Percentiles rank a stretch among this genome's conserved stretches.
These are phyloP conservation scores for Pyrochroa serraticornis DNA, from an alignment of 2,888 invertebrate genomes.

Conservation along the genomic window DNA sequence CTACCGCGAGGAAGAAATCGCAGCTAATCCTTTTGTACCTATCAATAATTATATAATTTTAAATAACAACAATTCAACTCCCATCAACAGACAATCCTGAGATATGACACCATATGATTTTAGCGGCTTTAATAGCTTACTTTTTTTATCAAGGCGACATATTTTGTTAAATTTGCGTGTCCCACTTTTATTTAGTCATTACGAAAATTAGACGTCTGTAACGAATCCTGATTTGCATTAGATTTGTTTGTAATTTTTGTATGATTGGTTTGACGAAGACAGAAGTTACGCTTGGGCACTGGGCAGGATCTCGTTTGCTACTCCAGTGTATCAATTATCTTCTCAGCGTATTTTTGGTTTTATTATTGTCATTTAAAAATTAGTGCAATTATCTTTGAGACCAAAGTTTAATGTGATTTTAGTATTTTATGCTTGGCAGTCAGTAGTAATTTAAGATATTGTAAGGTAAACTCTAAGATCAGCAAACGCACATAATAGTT, in stretches of 20 bases:
- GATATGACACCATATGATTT: slow-evolving; percentile 25
- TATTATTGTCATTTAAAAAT: slow-evolving; percentile 25
- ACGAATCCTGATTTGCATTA: neutral
- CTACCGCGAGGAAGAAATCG: slow-evolving; percentile 33
- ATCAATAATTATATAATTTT: slow-evolving; percentile 46
- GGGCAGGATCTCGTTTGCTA: too few relatives aligned
- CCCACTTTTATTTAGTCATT: neutral
- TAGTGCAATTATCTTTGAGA: slow-evolving; percentile 47
- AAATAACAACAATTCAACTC: slow-evolving; percentile 39
- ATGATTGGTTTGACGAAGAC: slow-evolving; percentile 1
- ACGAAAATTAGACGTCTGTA: neutral
- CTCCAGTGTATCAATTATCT: neutral
- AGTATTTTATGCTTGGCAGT: slow-evolving; percentile 37
- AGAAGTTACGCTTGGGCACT: neutral
- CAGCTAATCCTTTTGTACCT: slow-evolving; percentile 40
- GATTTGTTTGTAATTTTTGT: neutral
- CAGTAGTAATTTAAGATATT: slow-evolving; percentile 34
- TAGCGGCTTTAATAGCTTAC: slow-evolving; percentile 10
- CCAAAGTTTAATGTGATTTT: slow-evolving; percentile 52
- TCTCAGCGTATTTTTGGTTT: slow-evolving; percentile 10
- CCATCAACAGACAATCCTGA: slow-evolving; percentile 41
- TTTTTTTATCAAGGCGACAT: neutral
- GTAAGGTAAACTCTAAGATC: slow-evolving; percentile 14
- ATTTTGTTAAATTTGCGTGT: neutral
- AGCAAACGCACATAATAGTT: slow-evolving; percentile 28